Conservation (phyloP, 2,888 invertebrate genomes). For the Caenorhabditis becei region DNA sequence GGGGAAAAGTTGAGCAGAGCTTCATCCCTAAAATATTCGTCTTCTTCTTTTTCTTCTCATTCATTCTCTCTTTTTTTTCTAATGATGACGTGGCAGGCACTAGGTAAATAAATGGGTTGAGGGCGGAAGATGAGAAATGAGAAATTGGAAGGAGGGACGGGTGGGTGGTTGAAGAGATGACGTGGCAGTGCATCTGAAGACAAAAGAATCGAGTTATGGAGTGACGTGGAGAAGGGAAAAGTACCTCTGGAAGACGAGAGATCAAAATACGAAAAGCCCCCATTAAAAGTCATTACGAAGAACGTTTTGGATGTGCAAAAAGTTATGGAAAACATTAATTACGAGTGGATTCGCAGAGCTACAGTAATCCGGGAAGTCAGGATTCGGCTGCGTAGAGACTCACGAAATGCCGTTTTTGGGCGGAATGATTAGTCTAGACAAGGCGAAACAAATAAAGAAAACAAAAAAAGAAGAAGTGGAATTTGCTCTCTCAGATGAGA, state of each 20-base stretch:
- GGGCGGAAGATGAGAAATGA: constrained; percentile 14
- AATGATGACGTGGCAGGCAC: constrained; percentile 37
- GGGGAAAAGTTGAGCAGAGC: no score
- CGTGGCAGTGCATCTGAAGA: constrained; percentile 3
- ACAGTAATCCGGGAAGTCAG: no score
- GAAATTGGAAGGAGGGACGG: neutral
- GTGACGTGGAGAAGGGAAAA: neutral
- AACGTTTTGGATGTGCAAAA: no score
- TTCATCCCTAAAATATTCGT: neutral
- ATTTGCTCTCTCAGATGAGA: neutral
- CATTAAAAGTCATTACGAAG: no score
- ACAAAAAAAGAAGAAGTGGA: neutral
- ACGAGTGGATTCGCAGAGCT: no score
- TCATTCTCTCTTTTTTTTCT: neutral
- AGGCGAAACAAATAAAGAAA: neutral
- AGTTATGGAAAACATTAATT: no score
- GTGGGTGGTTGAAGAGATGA: constrained; percentile 1
- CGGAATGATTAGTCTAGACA: constrained; percentile 49
- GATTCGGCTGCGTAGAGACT: no score
- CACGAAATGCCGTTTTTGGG: no score
- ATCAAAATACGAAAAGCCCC: no score
- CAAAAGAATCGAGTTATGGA: constrained; percentile 8
- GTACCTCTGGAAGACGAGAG: neutral
- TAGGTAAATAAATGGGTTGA: constrained; percentile 10
- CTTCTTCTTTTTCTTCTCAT: neutral